These are phyloP conservation scores for Acanthiza pusilla DNA, from an alignment of 2,797 vertebrate genomes.

Conservation along the genomic window DNA sequence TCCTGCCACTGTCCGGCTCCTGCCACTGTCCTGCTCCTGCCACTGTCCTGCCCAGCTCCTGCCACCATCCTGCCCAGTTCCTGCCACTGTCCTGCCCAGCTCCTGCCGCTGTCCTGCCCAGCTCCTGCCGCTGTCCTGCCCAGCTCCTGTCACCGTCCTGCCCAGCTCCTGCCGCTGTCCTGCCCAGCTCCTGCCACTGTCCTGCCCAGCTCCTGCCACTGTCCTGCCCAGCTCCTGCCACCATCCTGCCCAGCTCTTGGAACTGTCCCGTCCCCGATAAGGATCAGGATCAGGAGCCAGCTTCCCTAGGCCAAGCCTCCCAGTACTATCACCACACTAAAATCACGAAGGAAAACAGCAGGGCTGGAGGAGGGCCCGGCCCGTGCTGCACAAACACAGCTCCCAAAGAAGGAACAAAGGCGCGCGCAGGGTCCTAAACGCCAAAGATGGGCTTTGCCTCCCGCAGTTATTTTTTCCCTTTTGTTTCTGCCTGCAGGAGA, in stretches of 20 bases:
- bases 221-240: neutral
- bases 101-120: too few relatives aligned
- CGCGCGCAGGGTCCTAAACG: neutral
- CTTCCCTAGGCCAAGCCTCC: neutral
- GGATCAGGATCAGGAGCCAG: neutral
- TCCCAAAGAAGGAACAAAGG: conserved; percentile 26
- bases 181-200: too few relatives aligned
- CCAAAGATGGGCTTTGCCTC: conserved; percentile 41
- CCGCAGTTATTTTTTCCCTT: conserved; percentile 36
- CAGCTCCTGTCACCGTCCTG: neutral
- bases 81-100: neutral
- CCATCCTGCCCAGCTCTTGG: too few relatives aligned
- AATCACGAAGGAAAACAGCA: neutral
- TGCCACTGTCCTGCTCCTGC: too few relatives aligned
- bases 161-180: too few relatives aligned
- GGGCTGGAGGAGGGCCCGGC: neutral
- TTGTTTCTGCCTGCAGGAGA: neutral
- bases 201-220: too few relatives aligned
- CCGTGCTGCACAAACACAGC: neutral
- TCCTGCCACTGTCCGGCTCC: neutral
- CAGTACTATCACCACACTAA: neutral
- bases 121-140: neutral
- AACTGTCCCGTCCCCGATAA: neutral
- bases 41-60: neutral
- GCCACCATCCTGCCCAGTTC: too few relatives aligned